Evolutionary conservation across 2,113 vertebrate genomes (phyloP).

Genomic region (Rhinolophus sinicus): DNA sequence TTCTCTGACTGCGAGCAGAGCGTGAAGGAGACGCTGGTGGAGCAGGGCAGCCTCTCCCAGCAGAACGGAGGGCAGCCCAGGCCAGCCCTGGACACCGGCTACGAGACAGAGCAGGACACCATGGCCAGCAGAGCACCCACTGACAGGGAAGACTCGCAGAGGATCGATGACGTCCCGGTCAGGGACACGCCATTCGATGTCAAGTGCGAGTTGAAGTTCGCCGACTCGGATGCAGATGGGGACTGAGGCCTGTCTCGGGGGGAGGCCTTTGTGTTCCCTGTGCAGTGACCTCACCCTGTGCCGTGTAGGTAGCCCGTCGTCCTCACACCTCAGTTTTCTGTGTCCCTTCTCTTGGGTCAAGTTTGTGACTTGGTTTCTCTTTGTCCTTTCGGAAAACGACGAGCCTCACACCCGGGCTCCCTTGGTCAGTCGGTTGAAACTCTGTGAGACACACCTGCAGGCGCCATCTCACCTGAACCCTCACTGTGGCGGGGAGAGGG

Average conservation of each 20-base stretch:
- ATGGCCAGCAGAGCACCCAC: constrained; percentile 89
- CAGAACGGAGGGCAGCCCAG: constrained; percentile 90
- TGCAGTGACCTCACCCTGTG: constrained; percentile 53
- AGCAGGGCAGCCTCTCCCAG: constrained; percentile 87
- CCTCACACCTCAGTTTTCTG: constrained; percentile 58
- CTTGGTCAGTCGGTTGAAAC: not conserved
- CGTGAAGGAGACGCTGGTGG: constrained; percentile 89
- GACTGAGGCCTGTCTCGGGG: constrained; percentile 81
- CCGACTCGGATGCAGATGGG: constrained; percentile 90
- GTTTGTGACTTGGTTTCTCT: constrained; percentile 45
- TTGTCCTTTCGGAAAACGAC: constrained; percentile 47
- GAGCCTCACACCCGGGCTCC: not conserved
- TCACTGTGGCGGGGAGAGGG: constrained; percentile 44
- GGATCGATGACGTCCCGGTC: constrained; percentile 69
- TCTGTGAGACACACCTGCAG: not conserved
- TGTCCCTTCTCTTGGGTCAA: constrained; percentile 64
- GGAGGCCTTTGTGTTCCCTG: constrained; percentile 10
- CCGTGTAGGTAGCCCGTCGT: constrained; percentile 61
- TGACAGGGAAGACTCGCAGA: constrained; percentile 80
- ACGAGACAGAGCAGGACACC: constrained; percentile 94
- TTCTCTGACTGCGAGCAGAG: constrained; percentile 93
- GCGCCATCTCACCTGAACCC: constrained; percentile 47
- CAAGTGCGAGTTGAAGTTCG: constrained; percentile 93
- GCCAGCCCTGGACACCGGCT: constrained; percentile 92
- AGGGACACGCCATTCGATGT: constrained; percentile 93